A percentile compares a stretch with the other conserved stretches of the same genome.
Evolutionary conservation across 2,797 vertebrate species (phyloP).

Genomic region (Antrozous pallidus): DNA sequence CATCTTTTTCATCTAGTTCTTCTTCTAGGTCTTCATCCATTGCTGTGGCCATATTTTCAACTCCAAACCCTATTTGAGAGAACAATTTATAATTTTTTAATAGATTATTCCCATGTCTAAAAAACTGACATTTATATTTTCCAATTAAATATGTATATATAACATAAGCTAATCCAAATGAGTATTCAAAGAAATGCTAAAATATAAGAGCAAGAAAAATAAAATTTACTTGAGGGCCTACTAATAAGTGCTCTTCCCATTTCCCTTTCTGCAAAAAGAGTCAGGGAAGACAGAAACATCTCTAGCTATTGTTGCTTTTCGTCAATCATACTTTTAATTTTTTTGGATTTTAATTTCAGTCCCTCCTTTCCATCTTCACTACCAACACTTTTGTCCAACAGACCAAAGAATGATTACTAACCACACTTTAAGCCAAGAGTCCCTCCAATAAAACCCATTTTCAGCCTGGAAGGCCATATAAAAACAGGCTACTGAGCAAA

Average conservation of each 20-base stretch:
- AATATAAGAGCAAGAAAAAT: slow-evolving; percentile 9
- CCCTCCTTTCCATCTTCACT: not conserved
- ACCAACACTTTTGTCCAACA: not conserved
- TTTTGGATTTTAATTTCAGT: not conserved
- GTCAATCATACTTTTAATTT: not conserved
- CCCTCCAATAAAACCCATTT: not conserved
- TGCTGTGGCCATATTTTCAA: slow-evolving; percentile 98
- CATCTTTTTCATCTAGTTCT: slow-evolving; percentile 97
- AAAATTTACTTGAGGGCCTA: not conserved
- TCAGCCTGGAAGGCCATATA: not conserved
- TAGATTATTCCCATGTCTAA: not conserved
- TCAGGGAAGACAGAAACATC: not conserved
- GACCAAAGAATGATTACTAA: not conserved
- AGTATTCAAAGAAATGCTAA: slow-evolving; percentile 1
- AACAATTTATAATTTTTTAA: not conserved
- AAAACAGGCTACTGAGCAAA: not conserved
- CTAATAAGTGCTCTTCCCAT: not conserved
- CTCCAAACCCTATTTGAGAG: slow-evolving; percentile 88
- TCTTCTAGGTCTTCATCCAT: slow-evolving; percentile 99
- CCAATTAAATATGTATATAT: not conserved
- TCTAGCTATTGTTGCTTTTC: not conserved
- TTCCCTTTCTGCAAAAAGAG: slow-evolving; percentile 14
- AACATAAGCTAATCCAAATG: not conserved
- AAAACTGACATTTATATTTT: not conserved
- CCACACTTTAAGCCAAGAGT: not conserved